These are phyloP conservation scores for Lycophotia porphyrea DNA, from an alignment of 2,888 invertebrate genomes.

Conservation along the genomic window DNA sequence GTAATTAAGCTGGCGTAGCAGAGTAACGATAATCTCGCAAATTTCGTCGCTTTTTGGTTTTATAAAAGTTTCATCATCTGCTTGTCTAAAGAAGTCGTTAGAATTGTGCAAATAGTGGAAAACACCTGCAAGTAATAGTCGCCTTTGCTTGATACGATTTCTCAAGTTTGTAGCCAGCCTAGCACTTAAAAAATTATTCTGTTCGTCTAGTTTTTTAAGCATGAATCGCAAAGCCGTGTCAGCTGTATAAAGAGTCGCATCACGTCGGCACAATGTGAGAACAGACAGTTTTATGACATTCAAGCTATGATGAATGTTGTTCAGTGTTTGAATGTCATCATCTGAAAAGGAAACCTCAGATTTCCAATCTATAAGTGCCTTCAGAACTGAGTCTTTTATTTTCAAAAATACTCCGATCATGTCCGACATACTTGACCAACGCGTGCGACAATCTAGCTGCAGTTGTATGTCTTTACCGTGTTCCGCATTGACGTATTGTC, in stretches of 20 bases:
- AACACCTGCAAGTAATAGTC: constrained; percentile 9
- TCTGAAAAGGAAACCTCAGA: constrained; percentile 25
- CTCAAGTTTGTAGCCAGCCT: constrained; percentile 8
- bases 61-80: constrained; percentile 31
- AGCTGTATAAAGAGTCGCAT: constrained; percentile 34
- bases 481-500: constrained; percentile 2
- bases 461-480: too few species aligned
- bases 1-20: constrained; percentile 28
- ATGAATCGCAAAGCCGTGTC: constrained; percentile 20
- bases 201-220: constrained; percentile 9
- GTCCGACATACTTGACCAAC: too few species aligned
- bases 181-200: constrained; percentile 9
- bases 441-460: too few species aligned
- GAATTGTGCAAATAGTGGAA: constrained; percentile 11
- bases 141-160: constrained; percentile 12
- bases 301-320: constrained; percentile 14
- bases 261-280: constrained; percentile 20
- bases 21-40: constrained; percentile 19
- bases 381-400: too few species aligned
- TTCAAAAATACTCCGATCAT: too few species aligned
- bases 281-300: constrained; percentile 9
- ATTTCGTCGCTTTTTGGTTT: constrained; percentile 24
- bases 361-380: constrained; percentile 6
- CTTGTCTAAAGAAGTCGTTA: constrained; percentile 13
- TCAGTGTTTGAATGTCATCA: constrained; percentile 22